These are phyloP conservation scores for Drosophila rhopaloa DNA, from an alignment of 1,140 invertebrate species.

Conservation along the genomic window DNA sequence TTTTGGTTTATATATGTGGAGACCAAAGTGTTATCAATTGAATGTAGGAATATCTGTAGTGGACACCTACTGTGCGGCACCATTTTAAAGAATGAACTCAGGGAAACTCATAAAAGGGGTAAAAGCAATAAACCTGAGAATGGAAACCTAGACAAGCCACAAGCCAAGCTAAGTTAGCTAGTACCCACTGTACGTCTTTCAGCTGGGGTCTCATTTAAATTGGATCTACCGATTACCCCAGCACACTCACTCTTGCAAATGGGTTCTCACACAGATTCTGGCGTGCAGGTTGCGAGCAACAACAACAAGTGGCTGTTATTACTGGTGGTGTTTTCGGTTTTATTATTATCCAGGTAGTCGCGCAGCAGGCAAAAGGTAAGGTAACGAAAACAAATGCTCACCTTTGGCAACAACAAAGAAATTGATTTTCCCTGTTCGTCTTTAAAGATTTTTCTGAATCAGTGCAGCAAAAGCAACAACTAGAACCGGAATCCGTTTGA, in stretches of 20 bases:
- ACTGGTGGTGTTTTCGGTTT: not conserved
- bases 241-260: conserved; percentile 5
- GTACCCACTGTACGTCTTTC: conserved; percentile 45
- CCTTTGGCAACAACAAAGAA: conserved; percentile 63
- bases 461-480: conserved; percentile 46
- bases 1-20: not conserved
- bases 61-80: conserved; percentile 12
- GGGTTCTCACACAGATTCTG: conserved; percentile 25
- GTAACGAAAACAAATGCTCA: conserved; percentile 62
- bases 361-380: conserved; percentile 33
- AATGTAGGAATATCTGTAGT: conserved; percentile 8
- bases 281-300: conserved; percentile 9
- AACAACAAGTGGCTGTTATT: conserved; percentile 5
- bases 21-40: not conserved
- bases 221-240: conserved; percentile 62
- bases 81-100: not conserved
- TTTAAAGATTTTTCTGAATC: conserved; percentile 59
- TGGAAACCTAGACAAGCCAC: not conserved
- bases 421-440: conserved; percentile 77
- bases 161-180: not conserved
- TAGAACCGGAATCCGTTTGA: conserved; percentile 78
- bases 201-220: conserved; percentile 68
- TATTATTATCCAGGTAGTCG: conserved; percentile 54
- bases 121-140: conserved; percentile 1
- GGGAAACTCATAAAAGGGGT: not conserved